These are phyloP conservation scores for Hipposideros armiger DNA, from an alignment of 2,113 vertebrate species.

Conservation along the genomic window DNA sequence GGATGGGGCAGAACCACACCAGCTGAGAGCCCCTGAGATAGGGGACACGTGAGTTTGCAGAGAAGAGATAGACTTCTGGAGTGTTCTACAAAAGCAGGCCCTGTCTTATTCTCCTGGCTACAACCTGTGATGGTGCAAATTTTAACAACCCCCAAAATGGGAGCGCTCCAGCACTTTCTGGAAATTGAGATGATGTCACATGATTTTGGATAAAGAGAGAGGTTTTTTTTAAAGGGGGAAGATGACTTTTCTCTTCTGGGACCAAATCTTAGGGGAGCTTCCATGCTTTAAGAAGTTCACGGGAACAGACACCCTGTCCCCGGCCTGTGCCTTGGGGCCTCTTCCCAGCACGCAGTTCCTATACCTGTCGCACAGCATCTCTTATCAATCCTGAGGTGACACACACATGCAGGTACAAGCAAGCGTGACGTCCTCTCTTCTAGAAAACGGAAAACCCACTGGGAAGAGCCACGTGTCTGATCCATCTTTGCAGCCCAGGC, in stretches of 20 bases:
- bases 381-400: rapidly evolving
- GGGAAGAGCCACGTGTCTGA: rapidly evolving
- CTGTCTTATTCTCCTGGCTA: too few species aligned
- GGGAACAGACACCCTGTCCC: not conserved
- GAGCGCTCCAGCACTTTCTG: rapidly evolving
- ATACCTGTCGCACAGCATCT: rapidly evolving
- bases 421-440: not conserved
- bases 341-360: not conserved
- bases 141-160: not conserved
- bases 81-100: rapidly evolving
- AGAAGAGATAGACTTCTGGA: not conserved
- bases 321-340: rapidly evolving
- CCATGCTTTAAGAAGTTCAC: not conserved
- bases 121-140: too few species aligned
- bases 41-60: too few species aligned
- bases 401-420: rapidly evolving
- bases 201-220: not conserved
- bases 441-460: rapidly evolving
- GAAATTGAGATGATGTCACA: not conserved
- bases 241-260: not conserved
- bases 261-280: not conserved
- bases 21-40: rapidly evolving
- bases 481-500: rapidly evolving
- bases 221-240: too few species aligned
- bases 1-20: too few species aligned